Conservation (phyloP, 2,113 vertebrate genomes). For the Dromiciops gliroides region DNA sequence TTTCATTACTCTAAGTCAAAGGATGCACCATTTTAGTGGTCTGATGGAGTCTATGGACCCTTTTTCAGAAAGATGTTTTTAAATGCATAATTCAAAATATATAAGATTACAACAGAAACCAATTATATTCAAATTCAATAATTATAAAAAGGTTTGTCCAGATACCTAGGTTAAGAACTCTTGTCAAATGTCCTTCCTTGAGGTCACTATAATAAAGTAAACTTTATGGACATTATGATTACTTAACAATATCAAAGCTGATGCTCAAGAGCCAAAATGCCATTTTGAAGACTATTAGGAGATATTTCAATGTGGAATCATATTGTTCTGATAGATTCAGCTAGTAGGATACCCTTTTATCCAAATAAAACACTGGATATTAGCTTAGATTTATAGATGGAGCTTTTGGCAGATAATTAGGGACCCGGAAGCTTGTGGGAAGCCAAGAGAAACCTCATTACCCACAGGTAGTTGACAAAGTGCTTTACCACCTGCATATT, state of each 20-base stretch:
- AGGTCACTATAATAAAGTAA: slow-evolving; percentile 67
- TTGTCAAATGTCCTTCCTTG: background rate
- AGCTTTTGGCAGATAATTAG: slow-evolving; percentile 74
- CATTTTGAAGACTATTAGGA: slow-evolving; percentile 58
- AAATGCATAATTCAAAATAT: background rate
- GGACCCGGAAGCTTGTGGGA: slow-evolving; percentile 56
- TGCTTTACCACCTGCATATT: slow-evolving; percentile 35
- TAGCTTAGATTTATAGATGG: slow-evolving; percentile 66
- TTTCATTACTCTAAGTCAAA: slow-evolving; percentile 45
- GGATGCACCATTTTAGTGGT: background rate
- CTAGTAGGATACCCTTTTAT: slow-evolving; percentile 19
- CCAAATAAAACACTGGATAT: slow-evolving; percentile 63
- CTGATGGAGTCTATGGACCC: background rate
- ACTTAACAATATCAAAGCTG: slow-evolving; percentile 38
- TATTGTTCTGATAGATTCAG: slow-evolving; percentile 54
- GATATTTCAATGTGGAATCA: slow-evolving; percentile 59
- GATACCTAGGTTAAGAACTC: background rate
- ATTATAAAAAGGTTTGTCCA: background rate
- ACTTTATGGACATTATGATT: slow-evolving; percentile 43
- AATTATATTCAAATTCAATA: background rate
- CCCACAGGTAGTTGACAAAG: slow-evolving; percentile 63
- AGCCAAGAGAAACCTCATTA: slow-evolving; percentile 55
- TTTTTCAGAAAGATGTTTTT: background rate
- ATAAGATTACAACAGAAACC: background rate
- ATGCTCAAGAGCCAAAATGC: slow-evolving; percentile 1